These are phyloP conservation scores for Polylopha cassiicola DNA, from an alignment of 2,888 invertebrate species.

Conservation along the genomic window DNA sequence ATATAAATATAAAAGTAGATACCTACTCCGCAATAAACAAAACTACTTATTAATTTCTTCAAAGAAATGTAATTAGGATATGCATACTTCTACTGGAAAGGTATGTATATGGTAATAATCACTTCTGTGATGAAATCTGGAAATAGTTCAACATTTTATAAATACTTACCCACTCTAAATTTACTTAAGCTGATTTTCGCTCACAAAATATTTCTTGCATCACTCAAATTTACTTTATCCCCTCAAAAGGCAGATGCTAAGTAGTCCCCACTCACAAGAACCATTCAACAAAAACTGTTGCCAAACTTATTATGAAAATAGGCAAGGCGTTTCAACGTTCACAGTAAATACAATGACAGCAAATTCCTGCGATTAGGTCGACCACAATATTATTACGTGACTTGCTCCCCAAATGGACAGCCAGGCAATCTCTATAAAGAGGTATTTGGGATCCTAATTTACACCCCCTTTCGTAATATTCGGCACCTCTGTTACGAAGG, in stretches of 20 bases:
- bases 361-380: conserved; percentile 49
- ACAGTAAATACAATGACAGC: conserved; percentile 45
- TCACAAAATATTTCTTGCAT: too few species aligned
- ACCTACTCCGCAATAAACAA: too few species aligned
- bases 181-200: too few species aligned
- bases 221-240: too few species aligned
- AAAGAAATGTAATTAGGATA: too few species aligned
- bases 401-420: conserved; percentile 58
- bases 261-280: conserved; percentile 19
- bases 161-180: too few species aligned
- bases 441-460: conserved; percentile 71
- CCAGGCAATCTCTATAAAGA: conserved; percentile 65
- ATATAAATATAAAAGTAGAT: too few species aligned
- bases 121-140: too few species aligned
- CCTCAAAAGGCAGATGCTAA: conserved; percentile 4
- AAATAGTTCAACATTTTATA: too few species aligned
- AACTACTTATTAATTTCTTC: too few species aligned
- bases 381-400: conserved; percentile 70
- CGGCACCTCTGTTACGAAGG: conserved; percentile 59
- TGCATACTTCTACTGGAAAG: too few species aligned
- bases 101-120: too few species aligned
- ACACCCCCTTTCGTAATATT: conserved; percentile 71
- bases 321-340: conserved; percentile 30
- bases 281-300: conserved; percentile 22
- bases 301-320: conserved; percentile 34